Evolutionary conservation across 2,888 invertebrate genomes (phyloP), one percentile per base, ranked within the genome.

Genomic region (Amphipyra berbera): DNA sequence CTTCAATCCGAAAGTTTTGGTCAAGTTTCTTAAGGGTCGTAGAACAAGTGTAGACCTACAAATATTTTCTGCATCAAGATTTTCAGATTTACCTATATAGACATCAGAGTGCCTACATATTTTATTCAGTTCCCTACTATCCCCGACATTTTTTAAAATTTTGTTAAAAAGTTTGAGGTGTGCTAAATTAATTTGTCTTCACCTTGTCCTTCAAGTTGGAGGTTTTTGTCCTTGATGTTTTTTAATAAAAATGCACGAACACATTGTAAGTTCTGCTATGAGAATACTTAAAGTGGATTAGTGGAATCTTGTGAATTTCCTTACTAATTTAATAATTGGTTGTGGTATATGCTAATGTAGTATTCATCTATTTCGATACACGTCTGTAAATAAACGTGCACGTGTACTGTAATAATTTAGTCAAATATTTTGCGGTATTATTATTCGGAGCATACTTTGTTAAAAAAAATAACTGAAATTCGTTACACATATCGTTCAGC

Each of bases 241-340:
- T 47, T 44, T 15, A 21, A 10, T 52, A 27, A 33, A 56, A 44
- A 42, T 46, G 21, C 21, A 40, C 14, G 46, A 41, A 50, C n/a
- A 46, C 30, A 38, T 41, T 42, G 15, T 47, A 60, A 53, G 54
- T 73, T 60, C 30, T 74, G 40, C 44, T 58, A 58, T 53, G 54
- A 47, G 38, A 68, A 50, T 41, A 48, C 21, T 37, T 45, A n/a
- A 41, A 58, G 33, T 47, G 55, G 53, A 62, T 58, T 62, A 58
- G 33, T 47, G 55, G 53, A 62, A 60, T 62, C 35, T 54, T n/a
- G 52, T 56, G 38, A 50, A 78, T 71, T 78, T 59, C 37, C 21
- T 47, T 12, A 56, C 40, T 55, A 56, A 73, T 59, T 61, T 53
- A 54, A 50, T 68, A 61, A 73, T 64, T 61, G n/a, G 33, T 30